Percentiles rank a stretch among this genome's conserved stretches.
Evolutionary conservation across 2,797 vertebrate genomes (phyloP).

Genomic region (Presbytis comata): DNA sequence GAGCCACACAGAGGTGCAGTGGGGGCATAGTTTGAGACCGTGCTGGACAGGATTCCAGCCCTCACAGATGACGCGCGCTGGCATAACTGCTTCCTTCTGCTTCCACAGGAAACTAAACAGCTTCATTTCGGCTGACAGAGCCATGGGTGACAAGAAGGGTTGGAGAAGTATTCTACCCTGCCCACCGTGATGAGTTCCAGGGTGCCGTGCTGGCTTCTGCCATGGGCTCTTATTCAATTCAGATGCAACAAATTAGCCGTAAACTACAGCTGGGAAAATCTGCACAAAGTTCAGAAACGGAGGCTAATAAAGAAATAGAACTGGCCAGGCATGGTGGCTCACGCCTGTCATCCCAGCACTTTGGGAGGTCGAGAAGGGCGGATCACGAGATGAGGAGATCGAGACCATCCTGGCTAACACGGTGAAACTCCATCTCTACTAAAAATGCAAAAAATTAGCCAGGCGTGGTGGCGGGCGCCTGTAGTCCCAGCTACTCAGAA

Average conservation of each 20-base stretch:
- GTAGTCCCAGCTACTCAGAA: too few relatives aligned
- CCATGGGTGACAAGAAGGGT: not conserved
- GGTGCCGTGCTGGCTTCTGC: accelerated
- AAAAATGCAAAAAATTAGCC: too few relatives aligned
- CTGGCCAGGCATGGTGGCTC: not conserved
- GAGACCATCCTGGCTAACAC: too few relatives aligned
- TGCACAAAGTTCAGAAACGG: not conserved
- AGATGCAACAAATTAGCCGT: not conserved
- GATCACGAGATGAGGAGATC: too few relatives aligned
- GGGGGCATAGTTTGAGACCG: not conserved
- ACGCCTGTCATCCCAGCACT: not conserved
- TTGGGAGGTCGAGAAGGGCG: accelerated
- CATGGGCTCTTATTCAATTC: not conserved
- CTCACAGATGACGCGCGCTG: not conserved
- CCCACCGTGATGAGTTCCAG: not conserved
- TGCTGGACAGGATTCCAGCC: not conserved
- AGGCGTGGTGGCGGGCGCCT: accelerated
- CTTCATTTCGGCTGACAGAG: not conserved
- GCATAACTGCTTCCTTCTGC: not conserved
- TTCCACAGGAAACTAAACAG: not conserved
- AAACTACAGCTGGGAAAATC: not conserved
- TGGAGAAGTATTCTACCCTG: not conserved
- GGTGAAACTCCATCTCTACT: too few relatives aligned
- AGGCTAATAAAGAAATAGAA: not conserved
- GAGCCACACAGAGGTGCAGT: not conserved